Conservation (phyloP, 2,797 vertebrate genomes). For the Decapterus maruadsi region DNA sequence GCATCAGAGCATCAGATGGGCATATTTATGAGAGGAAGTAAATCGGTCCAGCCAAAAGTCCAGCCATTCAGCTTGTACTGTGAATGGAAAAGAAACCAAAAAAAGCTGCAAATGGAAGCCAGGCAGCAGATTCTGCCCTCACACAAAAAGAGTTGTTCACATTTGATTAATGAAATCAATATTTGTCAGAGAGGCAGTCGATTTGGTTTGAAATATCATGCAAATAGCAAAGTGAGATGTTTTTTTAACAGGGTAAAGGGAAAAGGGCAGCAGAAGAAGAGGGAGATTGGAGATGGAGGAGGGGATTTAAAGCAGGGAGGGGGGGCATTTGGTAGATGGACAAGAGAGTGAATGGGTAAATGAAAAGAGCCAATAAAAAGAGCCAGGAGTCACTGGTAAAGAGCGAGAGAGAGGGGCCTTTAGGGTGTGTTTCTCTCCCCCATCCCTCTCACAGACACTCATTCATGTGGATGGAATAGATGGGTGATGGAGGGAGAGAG, state of each 20-base stretch:
- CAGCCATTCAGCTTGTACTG: not conserved
- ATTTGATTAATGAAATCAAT: slow-evolving; percentile 43
- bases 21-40: slow-evolving; percentile 19
- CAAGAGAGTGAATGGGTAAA: slow-evolving; percentile 40
- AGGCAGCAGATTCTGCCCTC: slow-evolving; percentile 11
- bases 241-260: slow-evolving; percentile 5
- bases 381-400: slow-evolving; percentile 39
- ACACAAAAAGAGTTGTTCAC: slow-evolving; percentile 29
- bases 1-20: slow-evolving; percentile 14
- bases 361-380: slow-evolving; percentile 64
- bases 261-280: slow-evolving; percentile 14
- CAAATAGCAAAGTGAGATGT: slow-evolving; percentile 49
- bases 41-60: slow-evolving; percentile 14
- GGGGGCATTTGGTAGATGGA: slow-evolving; percentile 34
- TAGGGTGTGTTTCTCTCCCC: slow-evolving; percentile 34
- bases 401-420: slow-evolving; percentile 31
- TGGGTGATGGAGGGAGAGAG: slow-evolving; percentile 31
- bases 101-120: not conserved
- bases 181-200: slow-evolving; percentile 37
- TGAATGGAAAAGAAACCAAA: slow-evolving; percentile 22
- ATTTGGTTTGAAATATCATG: slow-evolving; percentile 51
- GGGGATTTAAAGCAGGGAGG: not conserved
- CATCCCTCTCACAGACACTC: slow-evolving; percentile 39
- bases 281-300: slow-evolving; percentile 8
- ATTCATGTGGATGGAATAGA: slow-evolving; percentile 61